These are phyloP conservation scores for Ptilonorhynchus violaceus DNA, from an alignment of 2,113 vertebrate species.

Conservation along the genomic window DNA sequence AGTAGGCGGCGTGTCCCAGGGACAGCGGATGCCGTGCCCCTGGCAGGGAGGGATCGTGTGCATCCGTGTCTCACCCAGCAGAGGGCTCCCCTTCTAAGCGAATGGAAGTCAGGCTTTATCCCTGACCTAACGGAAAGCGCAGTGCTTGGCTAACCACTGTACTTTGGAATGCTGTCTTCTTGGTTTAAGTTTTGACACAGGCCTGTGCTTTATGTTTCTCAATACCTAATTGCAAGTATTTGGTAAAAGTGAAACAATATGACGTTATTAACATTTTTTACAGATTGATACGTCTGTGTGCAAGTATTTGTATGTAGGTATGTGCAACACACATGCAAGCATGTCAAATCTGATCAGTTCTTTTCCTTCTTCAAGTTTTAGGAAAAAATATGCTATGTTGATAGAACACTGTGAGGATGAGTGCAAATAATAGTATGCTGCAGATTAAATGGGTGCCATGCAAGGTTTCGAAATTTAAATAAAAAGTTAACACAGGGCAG, in stretches of 20 bases:
- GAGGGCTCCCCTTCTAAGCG: conserved; percentile 68
- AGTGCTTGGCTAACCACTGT: neutral
- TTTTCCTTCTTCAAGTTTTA: neutral
- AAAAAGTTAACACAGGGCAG: neutral
- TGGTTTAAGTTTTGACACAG: neutral
- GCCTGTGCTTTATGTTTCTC: neutral
- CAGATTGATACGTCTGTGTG: accelerated
- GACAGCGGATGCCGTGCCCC: accelerated
- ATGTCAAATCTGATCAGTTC: neutral
- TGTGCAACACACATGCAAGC: too few relatives aligned
- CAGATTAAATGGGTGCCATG: neutral
- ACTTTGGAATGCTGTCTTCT: neutral
- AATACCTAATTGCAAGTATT: neutral
- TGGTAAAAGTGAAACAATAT: neutral
- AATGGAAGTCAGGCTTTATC: neutral
- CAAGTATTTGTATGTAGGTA: neutral
- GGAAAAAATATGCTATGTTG: neutral
- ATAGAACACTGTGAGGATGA: neutral
- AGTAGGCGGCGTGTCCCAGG: accelerated
- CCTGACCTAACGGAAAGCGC: neutral
- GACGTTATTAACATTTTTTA: accelerated
- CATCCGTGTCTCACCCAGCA: neutral
- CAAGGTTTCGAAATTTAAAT: neutral
- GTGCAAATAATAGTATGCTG: neutral
- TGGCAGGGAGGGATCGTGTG: accelerated